These are phyloP conservation scores for Idaea dimidiata DNA, from an alignment of 2,888 invertebrate species.

Conservation along the genomic window DNA sequence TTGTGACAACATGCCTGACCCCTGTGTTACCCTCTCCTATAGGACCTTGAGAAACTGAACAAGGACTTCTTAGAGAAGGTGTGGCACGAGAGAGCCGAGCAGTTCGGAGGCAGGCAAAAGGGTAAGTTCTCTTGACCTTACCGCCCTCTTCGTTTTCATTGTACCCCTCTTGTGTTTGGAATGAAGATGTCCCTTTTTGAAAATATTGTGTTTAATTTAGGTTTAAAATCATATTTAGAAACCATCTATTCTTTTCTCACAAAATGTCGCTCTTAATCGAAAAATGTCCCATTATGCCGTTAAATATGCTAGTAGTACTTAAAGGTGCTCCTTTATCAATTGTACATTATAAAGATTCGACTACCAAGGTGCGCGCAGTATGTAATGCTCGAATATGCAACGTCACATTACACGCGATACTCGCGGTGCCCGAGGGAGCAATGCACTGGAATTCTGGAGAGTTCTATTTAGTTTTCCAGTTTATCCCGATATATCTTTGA, in stretches of 20 bases:
- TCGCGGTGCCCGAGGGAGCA: too few species aligned
- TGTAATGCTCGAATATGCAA: too few species aligned
- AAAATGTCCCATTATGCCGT: too few species aligned
- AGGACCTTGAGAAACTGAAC: conserved; percentile 92
- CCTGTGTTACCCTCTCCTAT: conserved; percentile 73
- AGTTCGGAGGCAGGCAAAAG: conserved; percentile 94
- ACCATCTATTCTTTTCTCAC: not conserved
- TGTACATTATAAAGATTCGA: too few species aligned
- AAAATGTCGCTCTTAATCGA: not conserved
- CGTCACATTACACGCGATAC: too few species aligned
- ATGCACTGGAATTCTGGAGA: too few species aligned
- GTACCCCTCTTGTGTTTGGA: not conserved
- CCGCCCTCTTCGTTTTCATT: conserved; percentile 2
- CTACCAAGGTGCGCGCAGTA: too few species aligned
- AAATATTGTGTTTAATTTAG: not conserved
- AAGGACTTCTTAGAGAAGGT: conserved; percentile 92
- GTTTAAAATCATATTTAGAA: not conserved
- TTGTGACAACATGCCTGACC: conserved; percentile 24
- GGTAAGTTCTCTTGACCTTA: conserved; percentile 81
- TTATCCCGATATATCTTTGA: too few species aligned
- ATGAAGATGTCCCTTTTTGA: not conserved
- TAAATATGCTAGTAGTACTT: too few species aligned
- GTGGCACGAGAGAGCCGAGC: conserved; percentile 93
- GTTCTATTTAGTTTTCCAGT: too few species aligned
- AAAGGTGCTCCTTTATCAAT: too few species aligned